These are phyloP conservation scores for Parnassius smintheus DNA, from an alignment of 2,888 invertebrate genomes.

Conservation along the genomic window DNA sequence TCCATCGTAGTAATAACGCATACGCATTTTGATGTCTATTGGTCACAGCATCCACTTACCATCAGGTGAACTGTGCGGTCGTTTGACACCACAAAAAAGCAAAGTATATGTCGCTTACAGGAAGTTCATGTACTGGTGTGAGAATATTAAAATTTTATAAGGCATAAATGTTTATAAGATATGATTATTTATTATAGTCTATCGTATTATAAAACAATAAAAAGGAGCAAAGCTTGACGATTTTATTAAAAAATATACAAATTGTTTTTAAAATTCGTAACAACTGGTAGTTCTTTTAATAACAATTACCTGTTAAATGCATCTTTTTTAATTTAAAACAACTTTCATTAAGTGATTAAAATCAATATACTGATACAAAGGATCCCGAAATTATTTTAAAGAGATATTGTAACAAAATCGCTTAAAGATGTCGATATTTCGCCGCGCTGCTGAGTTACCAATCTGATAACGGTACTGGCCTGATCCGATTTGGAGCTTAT, in stretches of 20 bases:
- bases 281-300: too few relatives aligned
- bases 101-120: not conserved
- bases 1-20: too few relatives aligned
- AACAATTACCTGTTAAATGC: slow-evolving; percentile 1
- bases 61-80: too few relatives aligned
- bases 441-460: not conserved
- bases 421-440: slow-evolving; percentile 18
- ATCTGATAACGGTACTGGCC: slow-evolving; percentile 19
- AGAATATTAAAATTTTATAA: not conserved
- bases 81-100: too few relatives aligned
- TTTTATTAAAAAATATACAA: too few relatives aligned
- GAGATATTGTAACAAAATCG: slow-evolving; percentile 16
- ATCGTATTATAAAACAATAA: not conserved
- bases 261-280: too few relatives aligned
- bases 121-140: not conserved
- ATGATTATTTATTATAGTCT: not conserved
- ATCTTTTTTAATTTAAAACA: slow-evolving; percentile 1
- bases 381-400: slow-evolving; percentile 4
- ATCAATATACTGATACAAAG: slow-evolving; percentile 15
- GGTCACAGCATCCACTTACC: too few relatives aligned
- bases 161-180: not conserved
- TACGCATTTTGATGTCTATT: too few relatives aligned
- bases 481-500: slow-evolving; percentile 5
- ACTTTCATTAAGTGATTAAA: slow-evolving; percentile 10
- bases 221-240: too few relatives aligned